These are phyloP conservation scores for Helogale parvula DNA, from an alignment of 2,113 vertebrate genomes.

Conservation along the genomic window DNA sequence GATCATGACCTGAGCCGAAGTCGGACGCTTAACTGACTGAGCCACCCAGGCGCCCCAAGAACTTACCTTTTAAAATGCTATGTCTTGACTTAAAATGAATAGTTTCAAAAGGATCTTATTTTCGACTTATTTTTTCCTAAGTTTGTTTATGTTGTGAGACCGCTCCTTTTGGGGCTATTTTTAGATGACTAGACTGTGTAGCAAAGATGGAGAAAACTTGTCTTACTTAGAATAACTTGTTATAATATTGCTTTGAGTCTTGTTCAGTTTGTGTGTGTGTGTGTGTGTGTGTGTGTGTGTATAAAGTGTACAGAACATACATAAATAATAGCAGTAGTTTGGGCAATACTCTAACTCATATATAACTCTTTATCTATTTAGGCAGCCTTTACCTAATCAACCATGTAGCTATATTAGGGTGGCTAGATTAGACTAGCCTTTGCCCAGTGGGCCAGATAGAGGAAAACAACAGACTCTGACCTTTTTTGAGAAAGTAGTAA, in stretches of 20 bases:
- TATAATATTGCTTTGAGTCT: constrained; percentile 37
- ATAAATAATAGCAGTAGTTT: not conserved
- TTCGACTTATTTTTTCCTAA: constrained; percentile 1
- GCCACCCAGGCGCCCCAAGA: not conserved
- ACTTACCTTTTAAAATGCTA: constrained; percentile 8
- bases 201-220: constrained; percentile 35
- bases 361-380: constrained; percentile 15
- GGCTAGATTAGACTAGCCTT: not conserved
- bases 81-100: not conserved
- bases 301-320: not conserved
- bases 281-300: not conserved
- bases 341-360: not conserved
- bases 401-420: not conserved
- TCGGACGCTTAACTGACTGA: no score
- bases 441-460: not conserved
- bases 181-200: constrained; percentile 32
- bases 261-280: not conserved
- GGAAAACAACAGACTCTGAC: not conserved
- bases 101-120: constrained; percentile 25
- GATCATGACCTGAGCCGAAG: no score
- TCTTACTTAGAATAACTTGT: constrained; percentile 24
- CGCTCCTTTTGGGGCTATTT: not conserved
- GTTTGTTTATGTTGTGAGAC: constrained; percentile 6
- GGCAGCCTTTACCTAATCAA: not conserved
- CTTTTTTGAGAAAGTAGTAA: constrained; percentile 20